These are phyloP conservation scores for Benthosema pterotum DNA, from an alignment of 2,797 vertebrate genomes.

Conservation along the genomic window DNA sequence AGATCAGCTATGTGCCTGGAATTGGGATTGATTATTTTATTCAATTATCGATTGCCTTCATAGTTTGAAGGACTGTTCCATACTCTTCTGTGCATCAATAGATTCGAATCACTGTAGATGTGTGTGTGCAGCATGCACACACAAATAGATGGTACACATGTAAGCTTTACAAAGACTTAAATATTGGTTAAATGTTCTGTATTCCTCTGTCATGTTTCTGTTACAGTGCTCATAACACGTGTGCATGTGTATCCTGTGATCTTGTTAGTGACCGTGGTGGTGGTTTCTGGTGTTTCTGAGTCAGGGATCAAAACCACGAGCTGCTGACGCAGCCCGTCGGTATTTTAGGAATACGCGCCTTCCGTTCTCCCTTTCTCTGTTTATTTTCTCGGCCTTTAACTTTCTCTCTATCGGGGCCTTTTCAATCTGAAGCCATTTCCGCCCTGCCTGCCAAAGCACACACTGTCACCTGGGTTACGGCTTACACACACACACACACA, in stretches of 20 bases:
- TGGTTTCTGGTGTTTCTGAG: conserved; percentile 25
- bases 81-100: conserved; percentile 19
- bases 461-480: conserved; percentile 63
- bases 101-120: conserved; percentile 22
- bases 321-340: conserved; percentile 13
- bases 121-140: not conserved
- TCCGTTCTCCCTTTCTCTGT: conserved; percentile 14
- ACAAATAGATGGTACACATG: not conserved
- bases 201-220: too few species aligned
- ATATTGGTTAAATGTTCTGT: too few species aligned
- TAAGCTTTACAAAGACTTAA: too few species aligned
- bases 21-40: too few species aligned
- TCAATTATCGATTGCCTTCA: too few species aligned
- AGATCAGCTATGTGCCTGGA: too few species aligned
- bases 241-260: not conserved
- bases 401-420: conserved; percentile 17
- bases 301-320: conserved; percentile 17
- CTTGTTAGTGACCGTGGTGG: not conserved
- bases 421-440: conserved; percentile 48
- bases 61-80: not conserved
- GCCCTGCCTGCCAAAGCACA: conserved; percentile 54
- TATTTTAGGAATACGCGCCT: conserved; percentile 14
- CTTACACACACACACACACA: conserved; percentile 1
- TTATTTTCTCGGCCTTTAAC: conserved; percentile 22
- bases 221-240: not conserved